Evolutionary conservation across 2,113 vertebrate genomes (phyloP), one percentile per base, ranked within the genome.

Genomic region (Calonectris borealis): DNA sequence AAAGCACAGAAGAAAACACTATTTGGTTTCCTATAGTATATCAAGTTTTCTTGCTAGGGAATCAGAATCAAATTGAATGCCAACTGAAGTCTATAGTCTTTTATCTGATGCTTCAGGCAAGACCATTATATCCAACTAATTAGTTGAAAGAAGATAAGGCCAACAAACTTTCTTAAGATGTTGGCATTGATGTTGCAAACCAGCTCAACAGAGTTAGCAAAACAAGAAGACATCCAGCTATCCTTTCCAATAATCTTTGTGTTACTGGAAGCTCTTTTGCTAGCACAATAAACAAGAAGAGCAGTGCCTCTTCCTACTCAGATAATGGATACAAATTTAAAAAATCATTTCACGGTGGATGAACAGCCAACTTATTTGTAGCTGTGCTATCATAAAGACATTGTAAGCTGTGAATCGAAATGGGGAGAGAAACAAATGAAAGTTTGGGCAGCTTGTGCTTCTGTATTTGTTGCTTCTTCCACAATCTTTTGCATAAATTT

Each of bases 281-380:
- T 69, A 51, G 54, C 73, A 68, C 62, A 42, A 62, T 19, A 55
- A 88, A 54, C 88, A 80, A 6, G 25, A 80, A 6, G 25, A 95
- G 79, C 16, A 4, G 42, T 25, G 21, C 57, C 54, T 76, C 62
- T 92, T 40, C 72, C 88, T 36, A 44, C 27, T 58, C 61, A 34
- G 65, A 90, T 86, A 96, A 93, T 92, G 83, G 88, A 58, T 5
- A 52, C 70, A 55, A 88, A 90, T 94, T 68, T 26, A 18, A 81
- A 69, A 82, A 69, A 92, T 92, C 79, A 95, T 97, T 97, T 97
- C 97, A 97, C 32, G 29, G 57, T 69, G 72, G 40, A 4, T 97
- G 94, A 83, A 42, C 97, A 96, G 92, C 25, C 92, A 91, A 29
- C 82, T 83, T 84, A 21, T 95, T 90, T 78, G 86, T 38, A 42